Evolutionary conservation across 35 echinoderm and acorn worm genomes (phyloP).

Genomic region (Apostichopus parvimensis): DNA sequence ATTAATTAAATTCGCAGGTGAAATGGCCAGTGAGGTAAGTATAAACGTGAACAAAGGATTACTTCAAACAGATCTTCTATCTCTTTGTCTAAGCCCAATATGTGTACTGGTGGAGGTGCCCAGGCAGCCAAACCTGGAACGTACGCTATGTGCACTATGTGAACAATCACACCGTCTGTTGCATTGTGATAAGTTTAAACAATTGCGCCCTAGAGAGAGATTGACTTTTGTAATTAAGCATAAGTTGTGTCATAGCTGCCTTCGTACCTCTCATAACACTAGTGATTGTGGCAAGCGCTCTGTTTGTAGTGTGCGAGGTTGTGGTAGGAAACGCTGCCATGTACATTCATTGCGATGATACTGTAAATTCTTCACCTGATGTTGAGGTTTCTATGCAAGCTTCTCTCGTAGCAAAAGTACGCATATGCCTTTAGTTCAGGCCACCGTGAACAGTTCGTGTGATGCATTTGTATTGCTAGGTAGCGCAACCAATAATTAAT

Average conservation of each 20-base stretch:
- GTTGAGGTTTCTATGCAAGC: too few relatives aligned
- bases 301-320: slow-evolving; percentile 34
- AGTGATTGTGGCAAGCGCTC: slow-evolving; percentile 44
- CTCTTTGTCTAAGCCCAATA: not conserved
- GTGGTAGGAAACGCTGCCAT: not conserved
- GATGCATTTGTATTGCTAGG: too few relatives aligned
- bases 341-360: too few relatives aligned
- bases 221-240: slow-evolving; percentile 23
- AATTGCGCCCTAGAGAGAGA: slow-evolving; percentile 28
- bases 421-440: too few relatives aligned
- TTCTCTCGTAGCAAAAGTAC: too few relatives aligned
- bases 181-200: slow-evolving; percentile 56
- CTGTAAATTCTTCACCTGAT: too few relatives aligned
- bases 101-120: not conserved
- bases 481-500: too few relatives aligned
- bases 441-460: too few relatives aligned
- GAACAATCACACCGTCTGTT: slow-evolving; percentile 51
- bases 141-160: slow-evolving; percentile 55
- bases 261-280: slow-evolving; percentile 35
- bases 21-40: slow-evolving; percentile 4
- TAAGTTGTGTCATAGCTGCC: slow-evolving; percentile 56
- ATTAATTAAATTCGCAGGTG: not conserved
- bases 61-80: not conserved
- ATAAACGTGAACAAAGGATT: not conserved
- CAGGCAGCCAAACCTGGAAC: not conserved